Conservation (phyloP, 1,140 invertebrate genomes). For the Panagrolaimus sp. region DNA sequence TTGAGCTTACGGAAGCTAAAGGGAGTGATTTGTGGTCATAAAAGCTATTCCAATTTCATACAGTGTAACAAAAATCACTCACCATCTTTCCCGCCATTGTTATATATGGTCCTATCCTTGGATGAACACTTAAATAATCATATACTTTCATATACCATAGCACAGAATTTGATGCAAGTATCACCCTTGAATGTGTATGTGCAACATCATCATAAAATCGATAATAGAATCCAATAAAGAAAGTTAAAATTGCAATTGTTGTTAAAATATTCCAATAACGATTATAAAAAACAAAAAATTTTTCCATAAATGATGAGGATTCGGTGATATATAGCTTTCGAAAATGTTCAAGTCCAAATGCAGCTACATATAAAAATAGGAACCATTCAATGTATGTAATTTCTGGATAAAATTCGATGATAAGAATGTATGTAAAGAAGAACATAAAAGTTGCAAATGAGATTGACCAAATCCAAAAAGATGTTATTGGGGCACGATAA, state of each 20-base stretch:
- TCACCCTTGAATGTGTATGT: constrained; percentile 63
- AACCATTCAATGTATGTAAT: constrained; percentile 80
- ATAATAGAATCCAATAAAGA: constrained; percentile 50
- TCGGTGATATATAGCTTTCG: constrained; percentile 68
- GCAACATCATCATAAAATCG: constrained; percentile 29
- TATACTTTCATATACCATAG: constrained; percentile 74
- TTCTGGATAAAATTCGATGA: constrained; percentile 72
- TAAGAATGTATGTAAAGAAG: constrained; percentile 81
- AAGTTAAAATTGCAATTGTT: constrained; percentile 43
- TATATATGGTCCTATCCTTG: constrained; percentile 72
- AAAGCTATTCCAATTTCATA: too few relatives aligned
- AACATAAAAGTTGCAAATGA: constrained; percentile 85
- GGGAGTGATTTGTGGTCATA: too few relatives aligned
- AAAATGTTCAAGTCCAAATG: constrained; percentile 83
- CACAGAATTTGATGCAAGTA: constrained; percentile 69
- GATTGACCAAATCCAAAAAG: constrained; percentile 94
- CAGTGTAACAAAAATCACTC: background rate
- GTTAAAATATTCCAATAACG: constrained; percentile 57
- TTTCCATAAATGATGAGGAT: constrained; percentile 43
- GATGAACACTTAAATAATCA: constrained; percentile 80
- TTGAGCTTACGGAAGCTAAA: too few relatives aligned
- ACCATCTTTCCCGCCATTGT: constrained; percentile 99
- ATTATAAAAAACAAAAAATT: constrained; percentile 51
- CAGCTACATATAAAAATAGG: constrained; percentile 80
- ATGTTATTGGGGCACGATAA: constrained; percentile 91